Base-by-base conservation (phyloP, 2,888 invertebrate species). In the Cephus nigrinus region DNA sequence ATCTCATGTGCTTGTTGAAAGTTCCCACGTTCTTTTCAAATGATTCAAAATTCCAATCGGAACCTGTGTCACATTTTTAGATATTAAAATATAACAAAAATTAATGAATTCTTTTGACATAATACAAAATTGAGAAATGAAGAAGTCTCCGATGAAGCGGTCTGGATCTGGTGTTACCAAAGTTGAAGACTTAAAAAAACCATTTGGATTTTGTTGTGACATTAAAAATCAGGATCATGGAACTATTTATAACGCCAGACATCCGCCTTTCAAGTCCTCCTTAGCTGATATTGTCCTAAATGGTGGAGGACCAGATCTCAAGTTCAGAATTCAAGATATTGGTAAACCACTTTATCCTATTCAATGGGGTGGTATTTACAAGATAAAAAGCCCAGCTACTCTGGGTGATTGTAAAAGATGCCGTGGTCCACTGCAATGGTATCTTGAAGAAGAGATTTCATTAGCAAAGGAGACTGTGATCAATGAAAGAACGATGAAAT, bases 131-230 rank as follows among this genome's bases (percentile, higher is more conserved):
- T 55, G 5, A 55, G 23, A 55, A 55, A 78, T 78, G 78, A 78
- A 35, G 35, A 75, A 68, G 12, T n/a, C 73, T 12, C 68, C 36
- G 12, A 68, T 12, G 31, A 75, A 78, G 23, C 40, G 78, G 12
- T 78, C 71, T 15, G 75, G 75, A 23, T 23, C 75, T 1, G 75
- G 73, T 30, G 15, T 23, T 11, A 30, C 32, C 2, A 33, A 40
- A 68, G 75, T 69, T 12, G 4, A 76, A 73, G 79, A 80, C 73
- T 74, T 80, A 11, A 74, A 76, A 55, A 89, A 89, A 78, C 89
- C 88, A 0, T 90, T 85, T 3, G 87, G 85, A 34, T 89, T 89
- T 76, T 90, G 90, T 78, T 90, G 90, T 75, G 86, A 88, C 34
- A 74, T 81, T 9, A 82, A 82, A 34, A 78, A 80, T 40, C 85